A percentile compares a stretch with the other conserved stretches of the same genome.
These are phyloP conservation scores for Esox masquinongy DNA, from an alignment of 2,797 vertebrate species.

Conservation along the genomic window DNA sequence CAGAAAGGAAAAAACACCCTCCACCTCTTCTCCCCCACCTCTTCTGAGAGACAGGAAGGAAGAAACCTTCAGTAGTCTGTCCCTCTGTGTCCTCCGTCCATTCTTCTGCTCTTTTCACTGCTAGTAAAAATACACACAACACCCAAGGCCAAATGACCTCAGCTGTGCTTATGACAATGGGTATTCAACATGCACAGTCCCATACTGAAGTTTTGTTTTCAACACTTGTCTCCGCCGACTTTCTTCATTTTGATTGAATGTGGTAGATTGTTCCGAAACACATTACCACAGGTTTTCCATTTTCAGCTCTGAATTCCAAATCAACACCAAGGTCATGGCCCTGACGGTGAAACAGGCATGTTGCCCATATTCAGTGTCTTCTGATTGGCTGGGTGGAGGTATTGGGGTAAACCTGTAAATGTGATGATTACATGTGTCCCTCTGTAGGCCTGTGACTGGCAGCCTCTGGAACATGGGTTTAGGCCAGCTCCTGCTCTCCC, in stretches of 20 bases:
- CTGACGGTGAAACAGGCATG: background rate
- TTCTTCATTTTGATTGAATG: background rate
- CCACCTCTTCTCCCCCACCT: slow-evolving; percentile 9
- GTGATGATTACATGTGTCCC: background rate
- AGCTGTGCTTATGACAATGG: slow-evolving; percentile 57
- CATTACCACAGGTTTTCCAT: background rate
- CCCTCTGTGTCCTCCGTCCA: slow-evolving; percentile 48
- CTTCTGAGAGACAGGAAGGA: slow-evolving; percentile 38
- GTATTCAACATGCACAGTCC: slow-evolving; percentile 38
- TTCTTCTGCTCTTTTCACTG: slow-evolving; percentile 32
- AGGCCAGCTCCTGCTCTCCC: slow-evolving; percentile 26
- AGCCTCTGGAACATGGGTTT: slow-evolving; percentile 38
- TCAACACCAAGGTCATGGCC: background rate
- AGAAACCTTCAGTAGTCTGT: slow-evolving; percentile 41
- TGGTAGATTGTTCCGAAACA: background rate
- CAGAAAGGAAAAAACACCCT: background rate
- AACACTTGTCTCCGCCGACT: background rate
- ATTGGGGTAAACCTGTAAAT: background rate
- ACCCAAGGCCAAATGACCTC: slow-evolving; percentile 43
- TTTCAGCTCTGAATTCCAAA: background rate
- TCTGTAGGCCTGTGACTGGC: slow-evolving; percentile 24
- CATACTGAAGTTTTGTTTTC: background rate
- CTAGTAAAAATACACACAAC: slow-evolving; percentile 26
- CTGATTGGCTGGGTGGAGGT: background rate
- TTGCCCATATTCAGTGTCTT: background rate